Evolutionary conservation across 2,797 vertebrate genomes (phyloP).

Genomic region (Coracias cyanogaster): DNA sequence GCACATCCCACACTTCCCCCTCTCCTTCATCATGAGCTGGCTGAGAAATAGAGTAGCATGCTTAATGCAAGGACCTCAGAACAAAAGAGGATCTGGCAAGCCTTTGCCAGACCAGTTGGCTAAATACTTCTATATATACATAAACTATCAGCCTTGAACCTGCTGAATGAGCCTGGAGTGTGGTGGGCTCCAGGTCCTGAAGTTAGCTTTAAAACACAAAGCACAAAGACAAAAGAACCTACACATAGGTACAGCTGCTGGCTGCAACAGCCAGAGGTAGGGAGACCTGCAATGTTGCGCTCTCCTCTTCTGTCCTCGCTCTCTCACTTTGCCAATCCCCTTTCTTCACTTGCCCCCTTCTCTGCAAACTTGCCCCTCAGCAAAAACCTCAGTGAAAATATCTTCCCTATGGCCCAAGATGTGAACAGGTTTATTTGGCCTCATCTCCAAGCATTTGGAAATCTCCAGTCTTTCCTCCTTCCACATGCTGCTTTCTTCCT

Average conservation of each 20-base stretch:
- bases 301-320: not conserved
- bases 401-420: not conserved
- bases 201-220: not conserved
- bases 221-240: not conserved
- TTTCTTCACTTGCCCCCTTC: not conserved
- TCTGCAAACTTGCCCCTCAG: not conserved
- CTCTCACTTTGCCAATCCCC: not conserved
- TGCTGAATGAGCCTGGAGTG: rapidly evolving
- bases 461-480: not conserved
- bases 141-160: not conserved
- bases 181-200: not conserved
- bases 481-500: not conserved
- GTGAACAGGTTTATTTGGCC: not conserved
- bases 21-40: rapidly evolving
- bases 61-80: not conserved
- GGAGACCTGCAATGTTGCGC: rapidly evolving
- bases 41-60: not conserved
- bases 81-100: not conserved
- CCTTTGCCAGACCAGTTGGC: not conserved
- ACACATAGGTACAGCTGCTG: not conserved
- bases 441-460: not conserved
- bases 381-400: not conserved
- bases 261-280: not conserved
- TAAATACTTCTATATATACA: too few relatives aligned
- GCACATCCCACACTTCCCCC: not conserved